Percentiles rank a stretch among this genome's conserved stretches.
phyloP scores from a whole-genome alignment of 2,113 vertebrate species.

The Eulemur macaco region DNA sequence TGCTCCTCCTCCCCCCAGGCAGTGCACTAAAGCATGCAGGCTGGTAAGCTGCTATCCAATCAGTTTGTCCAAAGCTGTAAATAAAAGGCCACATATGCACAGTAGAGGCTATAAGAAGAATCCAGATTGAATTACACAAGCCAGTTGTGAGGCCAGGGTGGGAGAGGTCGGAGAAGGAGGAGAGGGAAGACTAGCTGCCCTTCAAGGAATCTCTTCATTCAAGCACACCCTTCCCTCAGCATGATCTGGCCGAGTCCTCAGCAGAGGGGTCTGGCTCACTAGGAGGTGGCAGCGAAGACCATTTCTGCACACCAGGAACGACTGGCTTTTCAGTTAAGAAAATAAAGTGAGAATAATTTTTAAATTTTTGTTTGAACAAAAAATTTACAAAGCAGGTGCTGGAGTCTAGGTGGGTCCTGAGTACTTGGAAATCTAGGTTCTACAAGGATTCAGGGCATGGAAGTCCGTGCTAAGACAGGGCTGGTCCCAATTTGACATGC shows the following conservation, averaged over 20 bases:
- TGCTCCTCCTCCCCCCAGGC: neutral
- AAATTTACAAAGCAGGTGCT: neutral
- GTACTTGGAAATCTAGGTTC: neutral
- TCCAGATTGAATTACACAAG: constrained; percentile 75
- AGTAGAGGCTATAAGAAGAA: constrained; percentile 65
- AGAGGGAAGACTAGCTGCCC: constrained; percentile 25
- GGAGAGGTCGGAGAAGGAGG: constrained; percentile 2
- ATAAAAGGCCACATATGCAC: constrained; percentile 69
- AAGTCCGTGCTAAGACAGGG: neutral
- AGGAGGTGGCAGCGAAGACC: neutral
- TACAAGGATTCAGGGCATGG: neutral
- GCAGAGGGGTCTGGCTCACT: neutral
- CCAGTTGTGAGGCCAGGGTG: constrained; percentile 41
- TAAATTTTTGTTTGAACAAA: neutral
- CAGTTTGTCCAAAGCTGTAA: constrained; percentile 68
- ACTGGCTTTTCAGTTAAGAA: constrained; percentile 36
- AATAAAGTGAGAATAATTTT: neutral
- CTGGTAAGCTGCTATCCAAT: constrained; percentile 42
- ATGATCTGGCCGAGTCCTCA: neutral
- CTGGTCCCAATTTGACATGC: neutral
- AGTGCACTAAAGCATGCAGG: neutral
- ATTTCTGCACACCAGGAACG: neutral
- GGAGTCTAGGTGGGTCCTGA: neutral
- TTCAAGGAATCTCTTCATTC: constrained; percentile 47
- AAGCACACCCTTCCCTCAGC: neutral